These are phyloP conservation scores for Gymnogyps californianus DNA, from an alignment of 2,113 vertebrate species.

Conservation along the genomic window DNA sequence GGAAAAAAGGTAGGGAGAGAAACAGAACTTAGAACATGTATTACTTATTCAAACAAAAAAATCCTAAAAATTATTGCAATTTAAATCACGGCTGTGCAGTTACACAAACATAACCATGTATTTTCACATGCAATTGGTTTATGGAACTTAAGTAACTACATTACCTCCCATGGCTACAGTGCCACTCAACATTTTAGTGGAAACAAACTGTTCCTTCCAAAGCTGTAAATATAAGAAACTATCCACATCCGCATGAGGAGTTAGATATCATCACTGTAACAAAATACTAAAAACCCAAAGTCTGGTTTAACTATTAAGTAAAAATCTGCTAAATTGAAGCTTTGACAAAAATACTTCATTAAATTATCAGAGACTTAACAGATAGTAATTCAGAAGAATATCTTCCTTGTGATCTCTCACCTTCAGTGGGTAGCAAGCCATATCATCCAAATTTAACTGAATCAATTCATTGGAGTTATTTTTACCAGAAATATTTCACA, in stretches of 20 bases:
- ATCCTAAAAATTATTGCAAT: neutral
- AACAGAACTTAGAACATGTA: neutral
- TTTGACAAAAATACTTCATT: neutral
- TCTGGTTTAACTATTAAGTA: neutral
- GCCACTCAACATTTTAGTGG: neutral
- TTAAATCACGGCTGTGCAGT: neutral
- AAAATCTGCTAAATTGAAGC: neutral
- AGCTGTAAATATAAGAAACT: neutral
- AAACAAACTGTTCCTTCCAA: neutral
- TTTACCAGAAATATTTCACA: neutral
- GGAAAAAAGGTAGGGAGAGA: neutral
- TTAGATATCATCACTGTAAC: neutral
- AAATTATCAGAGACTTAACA: neutral
- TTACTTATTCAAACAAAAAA: neutral
- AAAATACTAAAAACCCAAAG: neutral
- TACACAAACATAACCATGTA: neutral
- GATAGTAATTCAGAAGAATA: neutral
- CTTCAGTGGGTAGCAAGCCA: neutral
- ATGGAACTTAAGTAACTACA: neutral
- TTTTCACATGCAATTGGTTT: neutral
- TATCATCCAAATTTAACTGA: neutral
- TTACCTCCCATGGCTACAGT: neutral
- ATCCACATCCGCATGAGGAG: neutral
- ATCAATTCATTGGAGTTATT: neutral
- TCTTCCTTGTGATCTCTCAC: neutral